Percentiles rank a stretch among this genome's conserved stretches.
Conservation (phyloP, 2,113 vertebrate species). For the Barbus barbus region DNA sequence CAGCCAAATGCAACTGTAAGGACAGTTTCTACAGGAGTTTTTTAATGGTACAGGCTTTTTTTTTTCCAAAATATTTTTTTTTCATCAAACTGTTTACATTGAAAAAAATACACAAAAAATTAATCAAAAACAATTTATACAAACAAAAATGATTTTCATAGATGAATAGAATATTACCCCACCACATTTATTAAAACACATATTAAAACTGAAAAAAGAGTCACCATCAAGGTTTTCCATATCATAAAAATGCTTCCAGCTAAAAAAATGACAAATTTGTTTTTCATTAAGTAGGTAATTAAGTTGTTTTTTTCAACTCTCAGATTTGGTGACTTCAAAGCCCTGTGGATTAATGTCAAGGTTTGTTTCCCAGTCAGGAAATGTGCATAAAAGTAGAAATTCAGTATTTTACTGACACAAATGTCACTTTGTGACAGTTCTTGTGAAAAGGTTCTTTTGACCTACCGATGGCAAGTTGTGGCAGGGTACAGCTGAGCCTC, state of each 20-base stretch:
- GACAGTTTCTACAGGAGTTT: neutral
- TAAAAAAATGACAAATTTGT: neutral
- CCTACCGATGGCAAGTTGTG: constrained; percentile 93
- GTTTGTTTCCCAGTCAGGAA: neutral
- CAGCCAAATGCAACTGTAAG: neutral
- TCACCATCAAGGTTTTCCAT: neutral
- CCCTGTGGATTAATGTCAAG: neutral
- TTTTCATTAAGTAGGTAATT: neutral
- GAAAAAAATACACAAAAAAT: neutral
- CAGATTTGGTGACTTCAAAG: neutral
- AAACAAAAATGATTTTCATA: too few relatives aligned
- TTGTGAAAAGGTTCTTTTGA: neutral
- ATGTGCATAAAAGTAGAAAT: neutral
- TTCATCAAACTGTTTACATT: neutral
- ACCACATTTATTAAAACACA: neutral
- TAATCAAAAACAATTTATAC: neutral
- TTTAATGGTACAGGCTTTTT: neutral
- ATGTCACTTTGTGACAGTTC: neutral
- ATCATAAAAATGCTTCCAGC: neutral
- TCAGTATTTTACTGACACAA: neutral
- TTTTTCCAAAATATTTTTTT: neutral
- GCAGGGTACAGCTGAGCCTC: constrained; percentile 90
- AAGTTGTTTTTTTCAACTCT: neutral
- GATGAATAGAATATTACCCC: neutral
- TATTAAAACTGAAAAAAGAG: neutral